Evolutionary conservation across 1,140 invertebrate species (phyloP), one percentile per base, ranked within the genome.

Genomic region (Bombyx mandarina): DNA sequence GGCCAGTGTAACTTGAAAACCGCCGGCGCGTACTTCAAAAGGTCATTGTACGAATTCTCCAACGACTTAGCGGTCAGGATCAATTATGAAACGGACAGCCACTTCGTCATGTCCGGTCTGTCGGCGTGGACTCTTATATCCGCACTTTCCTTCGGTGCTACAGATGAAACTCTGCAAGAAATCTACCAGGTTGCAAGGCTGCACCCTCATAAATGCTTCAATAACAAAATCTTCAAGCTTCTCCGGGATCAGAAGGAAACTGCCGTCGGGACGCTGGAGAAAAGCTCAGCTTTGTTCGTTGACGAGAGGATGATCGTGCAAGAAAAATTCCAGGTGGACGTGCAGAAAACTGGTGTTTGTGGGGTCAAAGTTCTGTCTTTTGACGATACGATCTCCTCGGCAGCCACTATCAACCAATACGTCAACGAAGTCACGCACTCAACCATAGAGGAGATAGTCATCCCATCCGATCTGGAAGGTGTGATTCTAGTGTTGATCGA

Each of bases 401-500:
- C 79, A 6, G 47, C 56, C 0, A 61, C 22, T 12, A 76, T 86
- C 1, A 86, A 83, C 45, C 62, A 77, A 18, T 75, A 72, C 45
- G 76, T 82, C 0, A 71, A 57, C 6, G 45, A 50, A 6, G 69
- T 67, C 0, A 86, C 82, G 0, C 71, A 79, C 18, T 71, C 73
- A 8, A 63, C 64, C 4, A 76, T 84, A 8, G 63, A 75, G 0
- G 75, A 84, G 7, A 64, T 84, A 0, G 68, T 84, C 0, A 57
- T 59, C 0, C 60, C 76, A 57, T 76, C 57, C 58, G 89, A 90
- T 61, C 54, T 90, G 10, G 63, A 71, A 6, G 74, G 89, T 26
- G 91, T 91, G 0, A 67, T 81, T 45, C 57, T 94, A 8, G 69
- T 95, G 1, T 76, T 95, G 9, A 90, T 92, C 1, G 95, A 94